Percentiles rank a stretch among this genome's conserved stretches.
Conservation (phyloP, 2,888 invertebrate genomes). For the Escarpia spicata region DNA sequence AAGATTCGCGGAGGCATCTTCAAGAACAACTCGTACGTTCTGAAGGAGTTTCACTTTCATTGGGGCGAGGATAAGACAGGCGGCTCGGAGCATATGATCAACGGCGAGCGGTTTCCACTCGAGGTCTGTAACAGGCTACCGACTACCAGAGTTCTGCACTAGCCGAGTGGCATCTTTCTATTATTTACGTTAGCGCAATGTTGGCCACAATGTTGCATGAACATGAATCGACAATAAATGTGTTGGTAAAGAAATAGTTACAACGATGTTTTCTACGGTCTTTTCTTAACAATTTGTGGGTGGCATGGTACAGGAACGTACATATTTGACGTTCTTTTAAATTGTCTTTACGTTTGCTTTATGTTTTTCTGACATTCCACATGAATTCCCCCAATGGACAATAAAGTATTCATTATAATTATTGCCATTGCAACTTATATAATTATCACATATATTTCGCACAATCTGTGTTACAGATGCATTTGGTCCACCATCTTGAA, state of each 20-base stretch:
- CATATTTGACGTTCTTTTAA: too few species aligned
- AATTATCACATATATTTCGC: not conserved
- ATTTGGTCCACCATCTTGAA: not conserved
- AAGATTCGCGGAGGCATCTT: not conserved
- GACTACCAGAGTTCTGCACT: not conserved
- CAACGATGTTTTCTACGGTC: not conserved
- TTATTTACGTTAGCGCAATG: not conserved
- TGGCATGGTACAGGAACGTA: too few species aligned
- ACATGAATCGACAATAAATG: not conserved
- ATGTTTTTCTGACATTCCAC: too few species aligned
- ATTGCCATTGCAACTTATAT: not conserved
- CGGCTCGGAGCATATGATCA: not conserved
- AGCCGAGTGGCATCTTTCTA: not conserved
- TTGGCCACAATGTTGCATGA: too few species aligned
- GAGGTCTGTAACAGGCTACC: not conserved
- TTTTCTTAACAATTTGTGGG: too few species aligned
- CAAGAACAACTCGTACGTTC: not conserved
- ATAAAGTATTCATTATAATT: too few species aligned
- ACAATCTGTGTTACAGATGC: not conserved
- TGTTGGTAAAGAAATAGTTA: not conserved
- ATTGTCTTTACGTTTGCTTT: too few species aligned
- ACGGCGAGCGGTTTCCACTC: not conserved
- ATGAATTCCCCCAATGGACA: too few species aligned
- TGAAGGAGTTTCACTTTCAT: not conserved
- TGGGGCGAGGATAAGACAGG: not conserved